These are phyloP conservation scores for Melieria picta DNA, from an alignment of 2,888 invertebrate genomes.

Conservation along the genomic window DNA sequence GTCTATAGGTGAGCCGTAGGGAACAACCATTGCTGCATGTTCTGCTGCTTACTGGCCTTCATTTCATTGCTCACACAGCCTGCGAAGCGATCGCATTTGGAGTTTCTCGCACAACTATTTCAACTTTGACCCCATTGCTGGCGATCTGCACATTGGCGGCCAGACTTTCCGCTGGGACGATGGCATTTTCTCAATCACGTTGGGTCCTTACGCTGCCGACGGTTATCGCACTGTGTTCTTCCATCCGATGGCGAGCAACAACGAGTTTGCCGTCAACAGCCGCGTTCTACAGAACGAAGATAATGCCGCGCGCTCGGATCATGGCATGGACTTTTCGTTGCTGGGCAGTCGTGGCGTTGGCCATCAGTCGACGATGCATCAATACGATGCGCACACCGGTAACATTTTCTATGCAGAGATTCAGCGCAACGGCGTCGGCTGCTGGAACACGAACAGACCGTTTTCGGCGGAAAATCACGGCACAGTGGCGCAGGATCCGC, in stretches of 20 bases:
- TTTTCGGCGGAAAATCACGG: constrained; percentile 69
- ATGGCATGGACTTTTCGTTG: constrained; percentile 69
- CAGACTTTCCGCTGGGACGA: constrained; percentile 82
- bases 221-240: constrained; percentile 76
- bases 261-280: constrained; percentile 78
- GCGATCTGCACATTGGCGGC: constrained; percentile 75
- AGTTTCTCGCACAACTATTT: constrained; percentile 79
- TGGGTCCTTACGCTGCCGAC: constrained; percentile 68
- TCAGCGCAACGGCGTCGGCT: constrained; percentile 76
- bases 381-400: constrained; percentile 71
- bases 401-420: constrained; percentile 78
- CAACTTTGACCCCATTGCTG: constrained; percentile 75
- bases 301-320: constrained; percentile 68
- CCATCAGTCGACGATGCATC: constrained; percentile 77
- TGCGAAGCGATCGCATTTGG: constrained; percentile 74
- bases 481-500: constrained; percentile 71
- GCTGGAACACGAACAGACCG: constrained; percentile 73
- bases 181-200: constrained; percentile 78
- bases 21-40: too few species aligned
- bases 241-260: constrained; percentile 78
- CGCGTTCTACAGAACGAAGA: constrained; percentile 70
- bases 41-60: background rate
- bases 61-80: constrained; percentile 67
- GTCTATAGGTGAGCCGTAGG: constrained; percentile 62
- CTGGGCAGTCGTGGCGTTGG: constrained; percentile 74